Evolutionary conservation across 1,140 invertebrate species (phyloP), one percentile per base, ranked within the genome.

Genomic region (Cyclargus thomasi): DNA sequence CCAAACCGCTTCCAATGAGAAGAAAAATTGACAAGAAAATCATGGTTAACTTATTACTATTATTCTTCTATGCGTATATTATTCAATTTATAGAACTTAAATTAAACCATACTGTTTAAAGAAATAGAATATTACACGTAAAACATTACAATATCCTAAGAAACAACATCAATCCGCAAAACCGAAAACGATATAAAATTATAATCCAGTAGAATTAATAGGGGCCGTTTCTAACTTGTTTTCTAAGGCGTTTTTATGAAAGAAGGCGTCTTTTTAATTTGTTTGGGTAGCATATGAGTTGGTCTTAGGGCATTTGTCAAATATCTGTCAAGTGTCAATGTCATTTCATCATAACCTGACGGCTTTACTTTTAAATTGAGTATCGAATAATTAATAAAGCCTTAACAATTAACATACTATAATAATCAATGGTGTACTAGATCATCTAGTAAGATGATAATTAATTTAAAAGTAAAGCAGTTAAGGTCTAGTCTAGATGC

Each of bases 241-340:
- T n/a, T n/a, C n/a, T 6, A 3, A 29, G 8, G 29, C 4, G 29
- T 29, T 29, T 29, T 8, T 47, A 47, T 14, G 0, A 47, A 47
- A 14, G 8, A 14, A 47, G 1, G 39, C 11, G 62, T 35, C 17
- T 67, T 65, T 64, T 67, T 39, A 47, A 63, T 17, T 64, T 67
- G 1, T 22, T 63, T 39, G 69, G 14, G 17, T 67, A 68, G 62
- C 35, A 67, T 29, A 76, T 86, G 83, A 83, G 74, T 70, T 86
- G 83, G 83, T 35, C 18, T 57, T 2, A 17, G 57, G 64, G 29
- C 53, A 66, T 66, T 66, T 78, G 83, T 78, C 74, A 80, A 67
- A 67, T 22, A 20, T 8, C 39, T 47, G 39, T 47, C 39, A 47
- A 47, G 10, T 47, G 39, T 47, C 39, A 47, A 47, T 47, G 39